Percentiles rank a stretch among this genome's conserved stretches.
phyloP scores from a whole-genome alignment of 2,888 invertebrate genomes.

The Agrypnus murinus region DNA sequence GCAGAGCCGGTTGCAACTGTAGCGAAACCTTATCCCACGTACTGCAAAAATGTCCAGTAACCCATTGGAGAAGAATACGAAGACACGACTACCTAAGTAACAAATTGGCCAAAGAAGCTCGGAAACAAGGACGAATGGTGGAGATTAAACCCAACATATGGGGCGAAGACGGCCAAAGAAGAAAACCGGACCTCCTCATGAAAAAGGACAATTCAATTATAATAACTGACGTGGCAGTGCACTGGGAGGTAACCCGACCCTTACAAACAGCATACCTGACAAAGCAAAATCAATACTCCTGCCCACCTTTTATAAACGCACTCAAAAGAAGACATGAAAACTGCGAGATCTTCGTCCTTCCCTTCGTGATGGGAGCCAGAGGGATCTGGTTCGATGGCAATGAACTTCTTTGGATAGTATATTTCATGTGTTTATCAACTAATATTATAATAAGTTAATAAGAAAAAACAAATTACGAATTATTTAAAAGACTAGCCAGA shows the following conservation, averaged over 20 bases:
- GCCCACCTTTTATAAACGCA: too few species aligned
- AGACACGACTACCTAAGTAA: background rate
- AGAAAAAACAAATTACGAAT: too few species aligned
- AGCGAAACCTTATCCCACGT: background rate
- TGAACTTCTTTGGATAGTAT: too few species aligned
- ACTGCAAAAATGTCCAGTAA: background rate
- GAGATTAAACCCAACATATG: constrained; percentile 53
- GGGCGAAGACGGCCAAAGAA: constrained; percentile 51
- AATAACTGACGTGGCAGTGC: constrained; percentile 43
- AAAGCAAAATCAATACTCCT: too few species aligned
- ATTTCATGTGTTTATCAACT: too few species aligned
- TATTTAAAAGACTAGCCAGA: too few species aligned
- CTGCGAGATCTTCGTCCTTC: too few species aligned
- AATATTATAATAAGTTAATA: too few species aligned
- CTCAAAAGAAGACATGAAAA: too few species aligned
- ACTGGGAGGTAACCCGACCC: constrained; percentile 46
- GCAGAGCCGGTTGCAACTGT: background rate
- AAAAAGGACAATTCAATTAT: constrained; percentile 27
- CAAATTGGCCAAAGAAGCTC: background rate
- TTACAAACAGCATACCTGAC: constrained; percentile 35
- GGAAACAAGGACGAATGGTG: background rate
- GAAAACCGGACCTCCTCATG: constrained; percentile 55
- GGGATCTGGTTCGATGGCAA: too few species aligned
- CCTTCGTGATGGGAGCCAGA: too few species aligned
- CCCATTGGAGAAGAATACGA: background rate